These are phyloP conservation scores for Anarhynchus alexandrinus DNA, from an alignment of 2,113 vertebrate genomes.

Conservation along the genomic window DNA sequence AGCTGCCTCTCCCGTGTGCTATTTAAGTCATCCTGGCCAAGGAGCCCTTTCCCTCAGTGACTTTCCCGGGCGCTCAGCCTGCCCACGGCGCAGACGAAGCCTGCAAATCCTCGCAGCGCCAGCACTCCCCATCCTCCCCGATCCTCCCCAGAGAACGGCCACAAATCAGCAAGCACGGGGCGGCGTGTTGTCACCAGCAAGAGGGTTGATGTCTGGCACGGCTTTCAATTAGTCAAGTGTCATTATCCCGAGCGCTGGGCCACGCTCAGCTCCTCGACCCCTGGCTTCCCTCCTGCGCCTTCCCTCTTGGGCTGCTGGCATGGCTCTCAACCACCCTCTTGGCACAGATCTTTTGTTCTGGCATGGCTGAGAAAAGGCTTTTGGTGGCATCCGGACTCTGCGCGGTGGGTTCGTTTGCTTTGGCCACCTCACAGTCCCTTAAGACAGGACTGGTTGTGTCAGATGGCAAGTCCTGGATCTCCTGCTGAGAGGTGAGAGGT, in stretches of 20 bases:
- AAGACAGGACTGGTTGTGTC: neutral
- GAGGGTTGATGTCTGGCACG: neutral
- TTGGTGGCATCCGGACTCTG: neutral
- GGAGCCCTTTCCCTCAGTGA: neutral
- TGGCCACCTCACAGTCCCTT: neutral
- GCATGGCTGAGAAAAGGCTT: neutral
- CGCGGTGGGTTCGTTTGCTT: neutral
- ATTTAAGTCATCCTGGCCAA: neutral
- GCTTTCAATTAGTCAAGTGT: neutral
- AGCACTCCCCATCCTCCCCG: neutral
- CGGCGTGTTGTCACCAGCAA: neutral
- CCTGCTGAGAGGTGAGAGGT: neutral
- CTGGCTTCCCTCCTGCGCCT: neutral
- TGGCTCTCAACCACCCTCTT: neutral
- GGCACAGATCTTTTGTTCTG: neutral
- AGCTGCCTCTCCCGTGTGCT: neutral
- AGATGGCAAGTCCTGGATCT: neutral
- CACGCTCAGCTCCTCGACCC: conserved; percentile 20
- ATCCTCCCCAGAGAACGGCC: neutral
- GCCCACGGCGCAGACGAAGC: rapidly evolving
- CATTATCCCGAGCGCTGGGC: neutral
- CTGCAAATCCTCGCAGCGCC: neutral
- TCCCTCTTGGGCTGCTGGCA: neutral
- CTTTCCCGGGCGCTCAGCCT: neutral
- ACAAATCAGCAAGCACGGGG: neutral